Conservation (phyloP, 1,140 invertebrate species). For the Harpegnathos saltator region DNA sequence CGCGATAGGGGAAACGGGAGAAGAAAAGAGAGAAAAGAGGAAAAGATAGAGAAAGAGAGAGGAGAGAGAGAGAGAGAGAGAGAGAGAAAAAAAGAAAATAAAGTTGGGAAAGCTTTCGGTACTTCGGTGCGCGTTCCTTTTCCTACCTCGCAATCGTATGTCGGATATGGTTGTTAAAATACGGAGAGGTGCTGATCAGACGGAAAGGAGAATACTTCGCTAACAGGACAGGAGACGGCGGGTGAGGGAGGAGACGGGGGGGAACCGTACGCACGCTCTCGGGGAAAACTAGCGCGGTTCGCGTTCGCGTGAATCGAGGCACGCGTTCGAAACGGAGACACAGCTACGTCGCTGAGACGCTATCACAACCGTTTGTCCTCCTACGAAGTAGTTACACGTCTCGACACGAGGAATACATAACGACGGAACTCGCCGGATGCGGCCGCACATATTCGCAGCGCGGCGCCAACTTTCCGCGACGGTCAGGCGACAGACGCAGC, state of each 20-base stretch:
- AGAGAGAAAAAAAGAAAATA: too few species aligned
- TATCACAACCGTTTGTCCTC: conserved; percentile 36
- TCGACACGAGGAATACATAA: background rate
- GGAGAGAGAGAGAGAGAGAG: background rate
- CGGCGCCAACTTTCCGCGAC: too few species aligned
- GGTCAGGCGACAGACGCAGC: too few species aligned
- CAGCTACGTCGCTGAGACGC: background rate
- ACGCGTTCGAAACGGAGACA: conserved; percentile 13
- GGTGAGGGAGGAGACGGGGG: background rate
- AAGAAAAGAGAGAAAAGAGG: background rate
- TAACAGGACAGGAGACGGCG: background rate
- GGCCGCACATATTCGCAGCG: too few species aligned
- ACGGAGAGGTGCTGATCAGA: conserved; percentile 5
- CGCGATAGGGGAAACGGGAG: background rate
- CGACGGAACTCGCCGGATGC: background rate
- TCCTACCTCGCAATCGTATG: background rate
- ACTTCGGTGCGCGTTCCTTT: conserved; percentile 27
- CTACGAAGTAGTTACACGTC: background rate
- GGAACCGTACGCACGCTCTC: background rate
- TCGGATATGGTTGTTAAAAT: conserved; percentile 8
- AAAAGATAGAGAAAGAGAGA: conserved; percentile 5
- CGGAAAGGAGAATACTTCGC: conserved; percentile 34
- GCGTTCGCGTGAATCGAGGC: conserved; percentile 8
- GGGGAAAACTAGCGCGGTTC: conserved; percentile 1
- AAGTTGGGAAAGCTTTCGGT: background rate